Percentiles rank a stretch among this genome's conserved stretches.
phyloP scores from a whole-genome alignment of 2,888 invertebrate genomes.

The Pristionchus exspectatus region DNA sequence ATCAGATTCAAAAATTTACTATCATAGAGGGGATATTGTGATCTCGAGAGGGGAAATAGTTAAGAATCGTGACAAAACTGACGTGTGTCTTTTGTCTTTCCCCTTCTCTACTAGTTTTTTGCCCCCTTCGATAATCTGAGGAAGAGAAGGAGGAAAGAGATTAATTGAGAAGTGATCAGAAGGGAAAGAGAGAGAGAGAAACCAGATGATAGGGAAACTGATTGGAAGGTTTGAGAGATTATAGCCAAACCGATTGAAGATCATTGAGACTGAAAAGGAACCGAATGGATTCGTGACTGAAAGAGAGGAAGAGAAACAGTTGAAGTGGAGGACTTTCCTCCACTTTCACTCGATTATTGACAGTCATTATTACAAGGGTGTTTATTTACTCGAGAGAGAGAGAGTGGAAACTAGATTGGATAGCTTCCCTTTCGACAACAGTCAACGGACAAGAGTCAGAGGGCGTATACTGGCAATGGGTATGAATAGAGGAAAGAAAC shows the following conservation, averaged over 20 bases:
- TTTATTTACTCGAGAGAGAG: conserved; percentile 24
- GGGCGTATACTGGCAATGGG: conserved; percentile 18
- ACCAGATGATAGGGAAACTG: neutral
- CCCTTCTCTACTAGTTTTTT: conserved; percentile 40
- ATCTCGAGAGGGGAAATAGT: neutral
- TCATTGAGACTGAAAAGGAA: neutral
- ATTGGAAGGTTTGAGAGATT: neutral
- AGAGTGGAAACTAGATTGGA: neutral
- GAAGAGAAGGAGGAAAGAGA: conserved; percentile 14
- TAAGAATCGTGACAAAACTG: conserved; percentile 27
- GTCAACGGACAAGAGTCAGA: conserved; percentile 29
- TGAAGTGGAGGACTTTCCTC: conserved; percentile 11
- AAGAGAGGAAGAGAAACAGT: neutral
- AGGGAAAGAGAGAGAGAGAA: neutral
- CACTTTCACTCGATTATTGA: neutral
- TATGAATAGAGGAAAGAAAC: neutral
- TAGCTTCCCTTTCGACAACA: conserved; percentile 25
- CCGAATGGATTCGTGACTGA: neutral
- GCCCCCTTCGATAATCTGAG: neutral
- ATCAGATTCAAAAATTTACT: neutral
- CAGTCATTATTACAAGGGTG: conserved; percentile 26
- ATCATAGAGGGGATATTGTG: neutral
- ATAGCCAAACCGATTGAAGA: neutral
- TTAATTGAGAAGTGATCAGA: conserved; percentile 34
- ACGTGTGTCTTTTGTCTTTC: neutral